These are phyloP conservation scores for Xanthia icteritia DNA, from an alignment of 2,888 invertebrate species.

Conservation along the genomic window DNA sequence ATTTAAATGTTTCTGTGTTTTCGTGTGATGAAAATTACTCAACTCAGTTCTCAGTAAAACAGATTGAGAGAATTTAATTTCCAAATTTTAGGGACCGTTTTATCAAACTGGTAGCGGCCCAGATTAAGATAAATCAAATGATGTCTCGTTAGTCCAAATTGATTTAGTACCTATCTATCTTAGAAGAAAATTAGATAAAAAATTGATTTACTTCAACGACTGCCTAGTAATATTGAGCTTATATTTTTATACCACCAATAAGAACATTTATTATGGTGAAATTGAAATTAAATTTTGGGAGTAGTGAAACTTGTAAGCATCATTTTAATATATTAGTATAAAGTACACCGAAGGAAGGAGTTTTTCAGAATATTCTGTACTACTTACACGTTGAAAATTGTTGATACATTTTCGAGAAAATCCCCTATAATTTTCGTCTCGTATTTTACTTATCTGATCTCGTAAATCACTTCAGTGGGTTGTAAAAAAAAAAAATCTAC, in stretches of 20 bases:
- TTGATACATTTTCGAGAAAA: slow-evolving; percentile 43
- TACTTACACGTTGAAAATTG: background rate
- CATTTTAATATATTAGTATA: background rate
- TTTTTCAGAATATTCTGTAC: background rate
- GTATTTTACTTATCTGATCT: slow-evolving; percentile 60
- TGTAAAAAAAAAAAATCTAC: slow-evolving; percentile 63
- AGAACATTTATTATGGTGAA: background rate
- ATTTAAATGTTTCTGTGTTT: slow-evolving; percentile 12
- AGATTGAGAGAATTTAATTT: slow-evolving; percentile 53
- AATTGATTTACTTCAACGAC: slow-evolving; percentile 1
- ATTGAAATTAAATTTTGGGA: slow-evolving; percentile 1
- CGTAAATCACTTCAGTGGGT: slow-evolving; percentile 63
- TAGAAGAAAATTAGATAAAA: slow-evolving; percentile 20
- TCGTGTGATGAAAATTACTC: slow-evolving; percentile 11
- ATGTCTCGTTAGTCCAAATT: slow-evolving; percentile 47
- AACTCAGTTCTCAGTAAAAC: slow-evolving; percentile 30
- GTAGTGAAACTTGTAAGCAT: background rate
- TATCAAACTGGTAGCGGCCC: slow-evolving; percentile 45
- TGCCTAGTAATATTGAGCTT: background rate
- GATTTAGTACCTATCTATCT: slow-evolving; percentile 30
- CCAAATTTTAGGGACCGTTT: slow-evolving; percentile 40
- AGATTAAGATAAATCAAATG: slow-evolving; percentile 64
- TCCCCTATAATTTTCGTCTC: slow-evolving; percentile 59
- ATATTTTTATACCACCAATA: slow-evolving; percentile 6
- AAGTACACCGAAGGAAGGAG: background rate